Evolutionary conservation across 2,113 vertebrate species (phyloP), one percentile per base, ranked within the genome.

Genomic region (Neogobius melanostomus): DNA sequence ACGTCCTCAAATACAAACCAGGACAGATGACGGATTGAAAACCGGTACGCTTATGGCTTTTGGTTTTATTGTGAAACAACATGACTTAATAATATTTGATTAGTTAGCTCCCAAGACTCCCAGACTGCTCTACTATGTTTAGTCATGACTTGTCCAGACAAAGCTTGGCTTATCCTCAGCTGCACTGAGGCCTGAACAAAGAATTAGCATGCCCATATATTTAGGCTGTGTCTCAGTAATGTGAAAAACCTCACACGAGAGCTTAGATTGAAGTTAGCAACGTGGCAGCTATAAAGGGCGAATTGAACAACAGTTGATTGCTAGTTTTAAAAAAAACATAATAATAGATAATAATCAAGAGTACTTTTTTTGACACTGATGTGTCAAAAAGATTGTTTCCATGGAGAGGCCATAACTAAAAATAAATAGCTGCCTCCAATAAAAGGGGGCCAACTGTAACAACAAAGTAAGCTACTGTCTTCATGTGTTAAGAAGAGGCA

Each of bases 361-460:
- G 17, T 56, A 11, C 21, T 42, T 59, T 59, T 42, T 79, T 66
- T 71, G 73, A 83, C 67, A 52, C 63, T 66, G 17, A 56, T 56
- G 51, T 45, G 42, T 61, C 64, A 72, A 79, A 85, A 77, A 79
- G 70, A 52, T 44, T 10, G 79, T 90, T 78, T 79, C 81, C 79
- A 87, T 73, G 82, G 84, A 80, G 78, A 83, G 75, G 75, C 65
- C 75, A 89, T 61, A 87, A 84, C 79, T 75, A 60, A 45, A 79
- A 83, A 77, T 69, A 79, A 79, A 82, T 81, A 80, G 84, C 73
- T 64, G 43, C 52, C 56, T 74, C 64, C 43, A 66, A 68, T 42
- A 69, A 53, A 77, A 70, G 66, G 80, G 47, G 21, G 77, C 61
- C 87, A 90, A 87, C 88, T 88, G 83, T 54, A 84, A 77, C 85